A percentile compares a stretch with the other conserved stretches of the same genome.
Evolutionary conservation across 2,113 vertebrate species (phyloP).

Genomic region (Myrmophylax atrothorax): DNA sequence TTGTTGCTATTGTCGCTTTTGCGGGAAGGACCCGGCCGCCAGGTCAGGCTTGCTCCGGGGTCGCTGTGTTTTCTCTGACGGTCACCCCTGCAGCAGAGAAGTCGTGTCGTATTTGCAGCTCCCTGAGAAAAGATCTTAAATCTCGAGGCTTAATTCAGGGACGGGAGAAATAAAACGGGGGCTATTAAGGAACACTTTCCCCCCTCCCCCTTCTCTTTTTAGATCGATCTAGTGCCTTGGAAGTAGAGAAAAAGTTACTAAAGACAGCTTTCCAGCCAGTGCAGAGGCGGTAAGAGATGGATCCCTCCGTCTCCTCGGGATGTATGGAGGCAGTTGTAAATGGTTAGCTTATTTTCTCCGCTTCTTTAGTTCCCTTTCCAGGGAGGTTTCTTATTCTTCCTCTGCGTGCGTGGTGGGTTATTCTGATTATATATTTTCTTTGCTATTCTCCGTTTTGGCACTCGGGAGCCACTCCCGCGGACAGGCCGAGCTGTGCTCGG

Average conservation of each 20-base stretch:
- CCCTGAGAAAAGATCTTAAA: not conserved
- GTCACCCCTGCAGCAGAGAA: not conserved
- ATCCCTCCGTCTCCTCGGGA: conserved; percentile 56
- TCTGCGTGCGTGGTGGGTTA: not conserved
- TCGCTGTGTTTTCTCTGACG: not conserved
- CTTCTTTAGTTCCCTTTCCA: not conserved
- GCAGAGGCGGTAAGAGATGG: conserved; percentile 86
- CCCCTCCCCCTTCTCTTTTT: conserved; percentile 67
- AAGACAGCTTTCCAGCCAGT: conserved; percentile 89
- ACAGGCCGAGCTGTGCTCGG: not conserved
- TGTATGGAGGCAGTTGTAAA: conserved; percentile 17
- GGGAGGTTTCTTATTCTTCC: not conserved
- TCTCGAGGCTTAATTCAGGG: conserved; percentile 13
- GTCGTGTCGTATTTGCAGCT: not conserved
- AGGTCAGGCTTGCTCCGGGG: not conserved
- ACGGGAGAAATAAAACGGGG: not conserved
- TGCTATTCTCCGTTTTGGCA: not conserved
- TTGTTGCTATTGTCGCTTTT: conserved; percentile 15
- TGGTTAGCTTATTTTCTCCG: conserved; percentile 28
- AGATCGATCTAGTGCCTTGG: conserved; percentile 97
- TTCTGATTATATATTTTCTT: not conserved
- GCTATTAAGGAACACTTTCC: conserved; percentile 33
- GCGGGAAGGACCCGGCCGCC: not conserved
- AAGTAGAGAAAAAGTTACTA: conserved; percentile 90
- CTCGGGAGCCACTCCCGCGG: not conserved